Percentiles rank a stretch among this genome's conserved stretches.
These are phyloP conservation scores for Anableps anableps DNA, from an alignment of 2,797 vertebrate species.

Conservation along the genomic window DNA sequence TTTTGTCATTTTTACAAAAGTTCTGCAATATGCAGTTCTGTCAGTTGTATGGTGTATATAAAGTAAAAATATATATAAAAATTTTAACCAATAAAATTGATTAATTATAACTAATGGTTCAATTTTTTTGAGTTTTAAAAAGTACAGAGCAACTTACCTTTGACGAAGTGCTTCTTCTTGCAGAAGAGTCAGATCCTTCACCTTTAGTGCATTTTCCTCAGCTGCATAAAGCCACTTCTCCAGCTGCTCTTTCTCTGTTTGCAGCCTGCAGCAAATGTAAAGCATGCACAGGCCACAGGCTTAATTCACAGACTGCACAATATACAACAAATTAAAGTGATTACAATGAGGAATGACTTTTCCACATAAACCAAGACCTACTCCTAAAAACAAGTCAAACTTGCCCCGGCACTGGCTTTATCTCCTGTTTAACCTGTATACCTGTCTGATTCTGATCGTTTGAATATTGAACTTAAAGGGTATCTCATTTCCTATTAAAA, in stretches of 20 bases:
- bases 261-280: conserved; percentile 48
- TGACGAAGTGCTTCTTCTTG: conserved; percentile 40
- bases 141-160: conserved; percentile 34
- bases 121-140: neutral
- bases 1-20: neutral
- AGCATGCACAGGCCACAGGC: neutral
- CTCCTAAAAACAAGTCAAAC: conserved; percentile 25
- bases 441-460: neutral
- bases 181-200: conserved; percentile 17
- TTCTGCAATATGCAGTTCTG: neutral
- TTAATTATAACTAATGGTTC: neutral
- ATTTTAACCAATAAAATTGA: neutral
- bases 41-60: neutral
- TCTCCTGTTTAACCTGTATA: neutral
- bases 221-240: conserved; percentile 38
- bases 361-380: too few species aligned
- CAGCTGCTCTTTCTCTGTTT: conserved; percentile 34
- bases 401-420: neutral
- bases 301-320: neutral
- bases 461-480: neutral
- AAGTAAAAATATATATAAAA: neutral
- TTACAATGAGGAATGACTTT: neutral
- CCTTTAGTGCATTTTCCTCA: conserved; percentile 37
- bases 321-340: neutral
- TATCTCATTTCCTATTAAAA: neutral